Conservation (phyloP, 2,113 vertebrate genomes). For the Toxotes chatareus region DNA sequence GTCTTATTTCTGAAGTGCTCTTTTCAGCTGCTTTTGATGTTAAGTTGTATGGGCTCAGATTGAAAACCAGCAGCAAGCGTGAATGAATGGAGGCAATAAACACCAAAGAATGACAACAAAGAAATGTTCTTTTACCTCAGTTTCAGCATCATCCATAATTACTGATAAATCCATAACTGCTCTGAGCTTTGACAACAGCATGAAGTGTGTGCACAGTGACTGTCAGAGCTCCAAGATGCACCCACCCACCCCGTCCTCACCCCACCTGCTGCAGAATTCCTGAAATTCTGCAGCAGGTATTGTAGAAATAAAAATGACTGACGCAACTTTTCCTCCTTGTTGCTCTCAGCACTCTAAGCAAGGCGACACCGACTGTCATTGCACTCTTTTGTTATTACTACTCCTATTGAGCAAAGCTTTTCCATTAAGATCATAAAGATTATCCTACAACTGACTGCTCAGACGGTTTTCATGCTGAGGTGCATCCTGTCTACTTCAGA, state of each 20-base stretch:
- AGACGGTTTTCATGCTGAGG: slow-evolving; percentile 6
- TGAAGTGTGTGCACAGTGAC: neutral
- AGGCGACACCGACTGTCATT: slow-evolving; percentile 13
- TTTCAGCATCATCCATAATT: slow-evolving; percentile 15
- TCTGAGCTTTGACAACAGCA: neutral
- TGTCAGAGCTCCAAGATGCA: neutral
- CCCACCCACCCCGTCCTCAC: neutral
- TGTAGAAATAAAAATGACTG: slow-evolving; percentile 22
- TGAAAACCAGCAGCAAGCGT: neutral
- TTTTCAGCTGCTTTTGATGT: neutral
- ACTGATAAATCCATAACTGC: slow-evolving; percentile 22
- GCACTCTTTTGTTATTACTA: slow-evolving; percentile 6
- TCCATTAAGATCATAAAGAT: slow-evolving; percentile 56
- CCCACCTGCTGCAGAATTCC: neutral
- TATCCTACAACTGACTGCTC: neutral
- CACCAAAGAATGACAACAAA: neutral
- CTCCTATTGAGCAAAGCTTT: slow-evolving; percentile 25
- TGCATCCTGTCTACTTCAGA: slow-evolving; percentile 18
- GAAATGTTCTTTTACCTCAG: neutral
- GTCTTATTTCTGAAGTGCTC: neutral
- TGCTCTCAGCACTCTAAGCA: slow-evolving; percentile 27
- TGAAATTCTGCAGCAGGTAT: slow-evolving; percentile 13
- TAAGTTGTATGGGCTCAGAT: neutral
- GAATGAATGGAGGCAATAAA: neutral
- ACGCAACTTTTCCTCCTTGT: slow-evolving; percentile 5